These are phyloP conservation scores for Drosophila mettleri DNA, from an alignment of 2,888 invertebrate genomes.

Conservation along the genomic window DNA sequence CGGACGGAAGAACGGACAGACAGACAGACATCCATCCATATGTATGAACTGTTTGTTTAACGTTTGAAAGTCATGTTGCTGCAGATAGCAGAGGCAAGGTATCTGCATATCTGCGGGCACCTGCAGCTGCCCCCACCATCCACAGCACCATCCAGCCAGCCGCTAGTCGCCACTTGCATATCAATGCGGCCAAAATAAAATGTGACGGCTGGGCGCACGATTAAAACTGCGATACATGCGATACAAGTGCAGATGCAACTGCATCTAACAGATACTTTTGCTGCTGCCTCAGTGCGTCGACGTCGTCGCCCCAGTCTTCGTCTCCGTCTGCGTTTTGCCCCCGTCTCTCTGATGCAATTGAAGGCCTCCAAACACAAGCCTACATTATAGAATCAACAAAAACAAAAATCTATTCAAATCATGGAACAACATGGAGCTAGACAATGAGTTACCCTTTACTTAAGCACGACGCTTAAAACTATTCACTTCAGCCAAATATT, in stretches of 20 bases:
- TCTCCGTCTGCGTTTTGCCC: conserved; percentile 9
- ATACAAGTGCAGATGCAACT: conserved; percentile 65
- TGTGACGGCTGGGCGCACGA: conserved; percentile 71
- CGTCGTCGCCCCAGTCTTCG: conserved; percentile 11
- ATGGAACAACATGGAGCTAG: background rate
- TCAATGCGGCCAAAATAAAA: conserved; percentile 75
- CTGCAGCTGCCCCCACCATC: conserved; percentile 35
- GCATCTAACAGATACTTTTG: conserved; percentile 42
- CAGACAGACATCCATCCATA: conserved; percentile 61
- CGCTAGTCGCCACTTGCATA: conserved; percentile 67
- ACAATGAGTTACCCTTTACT: conserved; percentile 26
- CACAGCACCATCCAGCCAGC: conserved; percentile 7
- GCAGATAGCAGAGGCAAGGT: conserved; percentile 55
- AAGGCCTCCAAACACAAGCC: conserved; percentile 56
- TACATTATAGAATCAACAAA: conserved; percentile 61
- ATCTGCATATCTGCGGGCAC: conserved; percentile 74
- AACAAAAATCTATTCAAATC: conserved; percentile 27
- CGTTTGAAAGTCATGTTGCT: conserved; percentile 79
- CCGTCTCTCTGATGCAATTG: conserved; percentile 55
- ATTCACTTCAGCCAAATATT: background rate
- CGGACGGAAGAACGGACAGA: conserved; percentile 14
- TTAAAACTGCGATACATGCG: conserved; percentile 59
- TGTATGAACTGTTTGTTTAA: conserved; percentile 77
- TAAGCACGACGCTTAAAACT: background rate
- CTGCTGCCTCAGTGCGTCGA: conserved; percentile 58